Evolutionary conservation across 2,797 vertebrate genomes (phyloP), one percentile per base, ranked within the genome.

Genomic region (Euthynnus affinis): DNA sequence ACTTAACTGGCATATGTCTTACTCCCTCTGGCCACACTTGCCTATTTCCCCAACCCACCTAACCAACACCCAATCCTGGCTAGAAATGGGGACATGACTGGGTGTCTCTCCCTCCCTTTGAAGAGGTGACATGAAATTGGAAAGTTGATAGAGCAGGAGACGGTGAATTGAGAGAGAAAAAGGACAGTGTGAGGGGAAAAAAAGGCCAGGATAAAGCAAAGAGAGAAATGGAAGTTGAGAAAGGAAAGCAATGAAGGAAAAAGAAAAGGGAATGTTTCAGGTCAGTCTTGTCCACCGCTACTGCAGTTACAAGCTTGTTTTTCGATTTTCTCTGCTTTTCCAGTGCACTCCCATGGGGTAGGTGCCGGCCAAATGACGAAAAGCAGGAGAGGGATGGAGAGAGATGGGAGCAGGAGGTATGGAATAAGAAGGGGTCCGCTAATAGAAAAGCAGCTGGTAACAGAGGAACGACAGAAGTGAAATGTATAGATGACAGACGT

Each of bases 241-340:
- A 12, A 69, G 22, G 22, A 76, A 46, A 69, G 34, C 68, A 60
- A 66, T n/a, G 17, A 7, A 44, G 4, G 17, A 25, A 46, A 42
- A 52, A 59, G 27, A 44, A 72, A 59, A 46, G 17, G 29, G 42
- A 71, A 61, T 18, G 58, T 72, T 88, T 62, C 51, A 82, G 76
- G 75, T 74, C 59, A 67, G 56, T 37, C 32, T 61, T 37, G 55
- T 80, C 66, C 52, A 40, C 61, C 37, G 37, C 58, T 62, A 8
- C 48, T 74, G 73, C 74, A 52, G 58, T 62, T 59, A 70, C 60
- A 73, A 82, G 76, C 46, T 73, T 80, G 72, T 80, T 75, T 80
- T 81, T 83, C 56, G 7, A 81, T 78, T 78, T 80, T 76, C 66
- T 74, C 29, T 58, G 65, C 59, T 77, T 84, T 74, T 82, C 88